Evolutionary conservation across 2,113 vertebrate genomes (phyloP).

Genomic region (Mus pahari): DNA sequence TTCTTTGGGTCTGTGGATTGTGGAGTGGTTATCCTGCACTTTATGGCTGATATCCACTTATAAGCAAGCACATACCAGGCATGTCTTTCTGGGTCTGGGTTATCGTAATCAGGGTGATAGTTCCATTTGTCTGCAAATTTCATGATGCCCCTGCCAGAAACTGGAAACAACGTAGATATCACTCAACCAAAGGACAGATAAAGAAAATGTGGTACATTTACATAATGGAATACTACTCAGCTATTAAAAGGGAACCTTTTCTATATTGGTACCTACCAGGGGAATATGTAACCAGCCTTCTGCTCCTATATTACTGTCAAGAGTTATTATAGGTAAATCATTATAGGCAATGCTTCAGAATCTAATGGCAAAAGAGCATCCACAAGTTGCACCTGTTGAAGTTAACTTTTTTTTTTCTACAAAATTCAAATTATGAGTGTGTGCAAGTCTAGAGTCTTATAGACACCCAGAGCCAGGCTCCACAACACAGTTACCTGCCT

Average conservation of each 20-base stretch:
- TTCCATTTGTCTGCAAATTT: no score
- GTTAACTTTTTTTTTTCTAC: not conserved
- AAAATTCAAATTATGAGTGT: not conserved
- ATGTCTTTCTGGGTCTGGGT: no score
- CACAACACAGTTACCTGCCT: not conserved
- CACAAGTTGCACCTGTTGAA: constrained; percentile 58
- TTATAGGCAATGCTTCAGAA: constrained; percentile 60
- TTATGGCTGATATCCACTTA: no score
- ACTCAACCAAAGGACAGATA: no score
- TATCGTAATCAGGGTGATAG: no score
- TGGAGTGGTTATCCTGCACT: no score
- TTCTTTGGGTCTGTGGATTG: no score
- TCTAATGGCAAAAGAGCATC: constrained; percentile 19
- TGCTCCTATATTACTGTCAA: constrained; percentile 73
- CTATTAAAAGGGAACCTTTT: constrained; percentile 53
- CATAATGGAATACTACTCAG: no score
- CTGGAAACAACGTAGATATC: no score
- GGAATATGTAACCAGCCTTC: constrained; percentile 69
- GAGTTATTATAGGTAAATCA: constrained; percentile 8
- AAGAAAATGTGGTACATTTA: no score
- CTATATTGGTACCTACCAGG: constrained; percentile 79
- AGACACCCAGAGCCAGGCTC: constrained; percentile 39
- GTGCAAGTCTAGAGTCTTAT: constrained; percentile 20
- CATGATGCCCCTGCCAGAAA: no score
- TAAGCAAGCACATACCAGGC: no score